phyloP scores from a whole-genome alignment of 1,140 invertebrate genomes.

The Venturia canescens region DNA sequence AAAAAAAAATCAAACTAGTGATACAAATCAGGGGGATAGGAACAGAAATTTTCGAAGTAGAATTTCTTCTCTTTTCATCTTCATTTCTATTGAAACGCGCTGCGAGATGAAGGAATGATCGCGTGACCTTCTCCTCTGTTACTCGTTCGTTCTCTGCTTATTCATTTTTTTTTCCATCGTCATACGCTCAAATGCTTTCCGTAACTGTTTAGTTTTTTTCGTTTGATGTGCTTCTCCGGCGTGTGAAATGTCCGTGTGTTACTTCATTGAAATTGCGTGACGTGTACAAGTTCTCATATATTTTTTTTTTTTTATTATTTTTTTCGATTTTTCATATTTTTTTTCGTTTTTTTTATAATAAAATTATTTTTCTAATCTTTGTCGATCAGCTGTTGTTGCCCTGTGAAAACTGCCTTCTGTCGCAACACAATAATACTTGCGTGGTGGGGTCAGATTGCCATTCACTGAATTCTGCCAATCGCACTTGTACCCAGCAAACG shows the following conservation, averaged over 20 bases:
- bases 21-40: neutral
- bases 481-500: conserved; percentile 55
- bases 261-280: conserved; percentile 49
- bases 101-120: too few species aligned
- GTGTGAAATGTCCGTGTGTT: conserved; percentile 31
- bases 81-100: conserved; percentile 47
- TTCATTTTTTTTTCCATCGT: neutral
- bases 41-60: neutral
- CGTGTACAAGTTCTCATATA: conserved; percentile 61
- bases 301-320: conserved; percentile 61
- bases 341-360: conserved; percentile 73
- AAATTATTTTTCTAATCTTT: conserved; percentile 74
- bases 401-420: conserved; percentile 78
- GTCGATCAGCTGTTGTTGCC: conserved; percentile 76
- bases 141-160: neutral
- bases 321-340: conserved; percentile 64
- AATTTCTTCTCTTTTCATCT: neutral
- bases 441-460: conserved; percentile 68
- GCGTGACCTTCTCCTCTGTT: conserved; percentile 20
- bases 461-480: conserved; percentile 67
- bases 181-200: neutral
- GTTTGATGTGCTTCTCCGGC: conserved; percentile 7
- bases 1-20: conserved; percentile 27
- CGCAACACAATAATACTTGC: conserved; percentile 77
- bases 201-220: neutral